Base-by-base conservation (phyloP, 2,888 invertebrate species). In the Patella ulyssiponensis region DNA sequence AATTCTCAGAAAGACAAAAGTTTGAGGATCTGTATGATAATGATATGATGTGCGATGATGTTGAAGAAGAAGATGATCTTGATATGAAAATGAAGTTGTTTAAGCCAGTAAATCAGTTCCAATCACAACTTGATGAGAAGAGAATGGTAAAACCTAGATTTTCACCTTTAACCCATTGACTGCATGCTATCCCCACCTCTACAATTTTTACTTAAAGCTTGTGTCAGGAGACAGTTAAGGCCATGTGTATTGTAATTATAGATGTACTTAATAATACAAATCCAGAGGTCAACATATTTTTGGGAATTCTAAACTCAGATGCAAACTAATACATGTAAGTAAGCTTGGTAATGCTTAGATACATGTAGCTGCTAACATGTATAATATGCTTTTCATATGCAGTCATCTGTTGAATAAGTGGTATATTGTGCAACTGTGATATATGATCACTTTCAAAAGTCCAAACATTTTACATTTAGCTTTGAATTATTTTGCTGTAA, bases 1-100 rank as follows among this genome's bases (percentile, higher is more conserved):
- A 73, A 76, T 79, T 79, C 83, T 44, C 44, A 44, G 23, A 84
- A 69, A 78, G 74, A 70, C 71, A 77, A 15, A 77, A 80, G 64
- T 69, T 73, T 69, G 79, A 79, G 70, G 75, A 73, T 58, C 73
- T 69, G 53, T 74, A 77, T 33, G 77, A 77, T 73, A 72, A 71
- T 77, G 74, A 76, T 70, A 75, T 78, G 69, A 79, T 82, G 77
- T 82, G 80, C 73, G 80, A 83, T 33, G 74, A 79, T 69, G 81
- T 78, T 77, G 81, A 82, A 82, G 84, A 83, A 82, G 83, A 84
- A 77, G 81, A 76, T 75, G 81, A 84, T 75, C 79, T 75, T 79
- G 74, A 64, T 5, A 64, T n/a, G 64, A 72, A 54, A 76, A 76
- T 56, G 76, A 58, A 75, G 76, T 17, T 23, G n/a, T 71, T 73